Base-by-base conservation (phyloP, 1,140 invertebrate species). In the Drosophila aff. region DNA sequence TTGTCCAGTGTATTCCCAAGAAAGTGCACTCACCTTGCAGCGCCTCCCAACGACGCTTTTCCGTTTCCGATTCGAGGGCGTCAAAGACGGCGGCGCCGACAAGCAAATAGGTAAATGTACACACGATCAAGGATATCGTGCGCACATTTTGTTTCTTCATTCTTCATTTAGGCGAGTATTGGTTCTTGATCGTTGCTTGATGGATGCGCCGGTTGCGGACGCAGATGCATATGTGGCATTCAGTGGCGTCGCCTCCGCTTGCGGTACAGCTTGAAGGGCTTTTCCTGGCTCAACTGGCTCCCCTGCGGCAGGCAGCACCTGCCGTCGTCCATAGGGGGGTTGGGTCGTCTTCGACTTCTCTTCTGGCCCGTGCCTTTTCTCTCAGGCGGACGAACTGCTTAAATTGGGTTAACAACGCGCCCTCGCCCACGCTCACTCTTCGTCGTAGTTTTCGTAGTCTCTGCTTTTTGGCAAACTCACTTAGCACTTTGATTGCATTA, bases 31-130 rank as follows among this genome's bases (percentile, higher is more conserved):
- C 93, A 97, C 97, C 96, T 94, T 96, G 95, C 49, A 99, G 94
- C 82, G 97, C 96, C 92, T 97, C 95, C 94, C 96, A 96, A 92
- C 98, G 96, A 93, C 96, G 96, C 64, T 96, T 95, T 93, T 99
- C 99, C 52, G 97, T 98, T 82, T 98, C 96, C 33, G 98, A 99
- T 94, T 99, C 99, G 44, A 99, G 95, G 31, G 98, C 97, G 94
- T 99, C 99, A 94, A 99, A 99, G 63, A 99, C 98, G 26, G 99
- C 99, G n/a, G 99, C 99, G 65, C 99, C 99, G 40, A 99, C 96
- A 26, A 99, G 95, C 59, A 99, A 95, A 94, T 99, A 99, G 47
- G 99, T 99, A 94, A 99, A 99, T 77, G 99, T 99, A 94, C 98
- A 99, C 92, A 99, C 98, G 92, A 99, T 99, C 92, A 99, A 96